Conservation (phyloP, 2,797 vertebrate species). For the Phataginus tricuspis region DNA sequence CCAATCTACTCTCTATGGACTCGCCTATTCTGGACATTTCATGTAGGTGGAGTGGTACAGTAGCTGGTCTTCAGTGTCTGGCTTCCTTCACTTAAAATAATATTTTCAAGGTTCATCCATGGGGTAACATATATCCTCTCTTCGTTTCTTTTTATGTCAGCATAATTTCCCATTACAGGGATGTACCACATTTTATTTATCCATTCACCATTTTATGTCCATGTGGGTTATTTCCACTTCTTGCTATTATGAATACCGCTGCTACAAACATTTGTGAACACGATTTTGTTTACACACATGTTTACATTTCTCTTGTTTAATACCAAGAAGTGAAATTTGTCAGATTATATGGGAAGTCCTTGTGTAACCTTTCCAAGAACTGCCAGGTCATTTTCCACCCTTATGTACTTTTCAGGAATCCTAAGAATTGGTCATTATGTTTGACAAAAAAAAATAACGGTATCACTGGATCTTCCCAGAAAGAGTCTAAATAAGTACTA, state of each 20-base stretch:
- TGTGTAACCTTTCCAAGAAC: background rate
- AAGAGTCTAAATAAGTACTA: background rate
- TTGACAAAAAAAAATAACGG: background rate
- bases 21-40: background rate
- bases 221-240: background rate
- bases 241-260: too few relatives aligned
- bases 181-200: background rate
- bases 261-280: background rate
- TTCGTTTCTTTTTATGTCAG: background rate
- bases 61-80: background rate
- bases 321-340: background rate
- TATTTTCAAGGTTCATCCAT: background rate
- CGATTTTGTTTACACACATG: background rate
- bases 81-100: background rate
- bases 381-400: background rate
- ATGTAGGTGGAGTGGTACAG: too few relatives aligned
- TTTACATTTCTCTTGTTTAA: background rate
- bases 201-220: background rate
- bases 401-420: background rate
- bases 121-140: fast-evolving
- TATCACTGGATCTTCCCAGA: background rate
- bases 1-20: background rate
- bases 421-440: background rate
- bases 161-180: background rate
- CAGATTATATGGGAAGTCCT: background rate